These are phyloP conservation scores for Syndactyla subalaris DNA, from an alignment of 2,797 vertebrate genomes.

Conservation along the genomic window DNA sequence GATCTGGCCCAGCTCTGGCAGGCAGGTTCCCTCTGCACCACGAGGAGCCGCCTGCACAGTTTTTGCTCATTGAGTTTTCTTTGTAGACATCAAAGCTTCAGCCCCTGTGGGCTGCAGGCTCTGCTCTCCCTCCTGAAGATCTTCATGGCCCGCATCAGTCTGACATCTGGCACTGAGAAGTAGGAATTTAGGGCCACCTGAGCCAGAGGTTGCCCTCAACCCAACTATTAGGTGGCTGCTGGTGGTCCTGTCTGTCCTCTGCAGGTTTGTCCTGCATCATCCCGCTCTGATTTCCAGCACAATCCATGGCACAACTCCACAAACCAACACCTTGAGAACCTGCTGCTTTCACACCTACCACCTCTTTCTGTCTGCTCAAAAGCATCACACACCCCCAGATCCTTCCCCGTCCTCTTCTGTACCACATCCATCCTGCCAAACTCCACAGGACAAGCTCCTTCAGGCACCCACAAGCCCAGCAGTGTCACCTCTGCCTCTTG, in stretches of 20 bases:
- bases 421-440: not conserved
- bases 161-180: not conserved
- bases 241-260: not conserved
- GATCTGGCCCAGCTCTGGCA: not conserved
- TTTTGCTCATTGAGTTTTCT: not conserved
- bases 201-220: not conserved
- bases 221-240: not conserved
- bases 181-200: not conserved
- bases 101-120: not conserved
- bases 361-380: not conserved
- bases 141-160: fast-evolving
- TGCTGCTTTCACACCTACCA: not conserved
- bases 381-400: not conserved
- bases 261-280: not conserved
- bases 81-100: not conserved
- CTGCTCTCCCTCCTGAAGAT: not conserved
- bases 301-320: not conserved
- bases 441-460: not conserved
- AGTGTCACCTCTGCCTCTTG: not conserved
- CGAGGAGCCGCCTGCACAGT: not conserved
- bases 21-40: not conserved
- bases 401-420: not conserved
- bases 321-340: not conserved
- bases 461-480: not conserved
- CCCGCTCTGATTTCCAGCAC: not conserved